Percentiles rank a stretch among this genome's conserved stretches.
phyloP scores from a whole-genome alignment of 2,797 vertebrate species.

The Calcarius lapponicus region DNA sequence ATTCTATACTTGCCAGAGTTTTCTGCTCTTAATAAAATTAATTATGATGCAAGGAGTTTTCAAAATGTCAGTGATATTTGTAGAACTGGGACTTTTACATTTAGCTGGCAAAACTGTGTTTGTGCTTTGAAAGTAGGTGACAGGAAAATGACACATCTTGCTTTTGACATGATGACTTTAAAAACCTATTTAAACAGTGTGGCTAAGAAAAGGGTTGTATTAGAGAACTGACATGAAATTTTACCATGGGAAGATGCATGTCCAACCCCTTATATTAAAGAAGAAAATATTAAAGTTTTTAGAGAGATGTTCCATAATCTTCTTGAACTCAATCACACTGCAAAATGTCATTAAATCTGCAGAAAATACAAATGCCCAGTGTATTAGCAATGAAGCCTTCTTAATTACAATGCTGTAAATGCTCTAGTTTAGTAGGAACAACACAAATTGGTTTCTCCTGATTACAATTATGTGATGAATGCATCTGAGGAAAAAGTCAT shows the following conservation, averaged over 20 bases:
- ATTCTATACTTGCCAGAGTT: not conserved
- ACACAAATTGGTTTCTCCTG: conserved; percentile 31
- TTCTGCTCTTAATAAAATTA: not conserved
- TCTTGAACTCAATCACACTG: not conserved
- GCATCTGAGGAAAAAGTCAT: conserved; percentile 49
- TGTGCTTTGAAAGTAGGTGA: not conserved
- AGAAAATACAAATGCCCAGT: conserved; percentile 25
- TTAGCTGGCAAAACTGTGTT: not conserved
- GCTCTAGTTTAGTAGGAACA: not conserved
- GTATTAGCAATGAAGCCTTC: conserved; percentile 1
- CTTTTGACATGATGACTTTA: not conserved
- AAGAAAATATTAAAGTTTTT: not conserved
- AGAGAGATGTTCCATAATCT: not conserved
- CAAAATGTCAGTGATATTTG: not conserved
- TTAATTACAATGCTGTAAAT: conserved; percentile 41
- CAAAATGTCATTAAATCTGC: not conserved
- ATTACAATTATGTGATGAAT: conserved; percentile 51
- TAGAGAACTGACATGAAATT: not conserved
- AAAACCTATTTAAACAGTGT: not conserved
- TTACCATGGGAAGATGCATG: not conserved
- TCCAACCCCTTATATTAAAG: not conserved
- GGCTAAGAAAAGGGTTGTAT: not conserved
- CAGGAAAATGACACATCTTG: not conserved
- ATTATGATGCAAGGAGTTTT: not conserved
- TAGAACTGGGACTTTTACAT: not conserved